Evolutionary conservation across 2,113 vertebrate genomes (phyloP), one percentile per base, ranked within the genome.

Genomic region (Pterocles gutturalis): DNA sequence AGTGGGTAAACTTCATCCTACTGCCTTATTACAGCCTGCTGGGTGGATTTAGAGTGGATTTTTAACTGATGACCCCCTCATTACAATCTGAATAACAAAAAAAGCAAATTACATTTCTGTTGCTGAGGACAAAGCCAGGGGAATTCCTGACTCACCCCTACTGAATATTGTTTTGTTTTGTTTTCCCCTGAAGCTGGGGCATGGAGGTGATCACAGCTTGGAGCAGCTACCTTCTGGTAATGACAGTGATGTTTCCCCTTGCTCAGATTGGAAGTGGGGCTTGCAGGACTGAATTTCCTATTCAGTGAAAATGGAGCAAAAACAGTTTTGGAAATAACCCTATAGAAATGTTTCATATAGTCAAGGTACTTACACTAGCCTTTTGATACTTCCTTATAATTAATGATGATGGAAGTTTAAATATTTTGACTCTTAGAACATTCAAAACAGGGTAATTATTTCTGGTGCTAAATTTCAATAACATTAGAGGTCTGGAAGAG

Each of bases 181-280:
- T 11, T 73, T 89, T 69, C 9, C 58, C 29, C 46, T 61, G 38
- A 71, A 55, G 25, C 2, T 71, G 38, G 25, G 31, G 9, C 46
- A 36, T 5, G 28, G 12, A 21, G 29, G 21, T 73, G 55, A 72
- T 80, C 26, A 28, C 29, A 51, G 26, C 11, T 34, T 71, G 38
- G 34, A 51, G 38, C 43, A 84, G 64, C 36, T 89, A 65, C 29
- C 33, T 11, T 58, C 22, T 70, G 36, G 20, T 73, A 69, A 31
- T 8, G 28, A 26, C 7, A 28, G 26, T 17, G 22, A 34, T 13
- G 5, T 34, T 79, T 65, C n/a, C 45, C 75, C 26, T 80, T 57
- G 43, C 5, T 34, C 12, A 14, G 4, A 17, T 3, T 75, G 21
- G 20, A 18, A 79, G 28, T 0, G 0, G 19, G 9, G 6, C 0